A percentile compares a stretch with the other conserved stretches of the same genome.
Evolutionary conservation across 2,797 vertebrate species (phyloP).

Genomic region (Alauda arvensis): DNA sequence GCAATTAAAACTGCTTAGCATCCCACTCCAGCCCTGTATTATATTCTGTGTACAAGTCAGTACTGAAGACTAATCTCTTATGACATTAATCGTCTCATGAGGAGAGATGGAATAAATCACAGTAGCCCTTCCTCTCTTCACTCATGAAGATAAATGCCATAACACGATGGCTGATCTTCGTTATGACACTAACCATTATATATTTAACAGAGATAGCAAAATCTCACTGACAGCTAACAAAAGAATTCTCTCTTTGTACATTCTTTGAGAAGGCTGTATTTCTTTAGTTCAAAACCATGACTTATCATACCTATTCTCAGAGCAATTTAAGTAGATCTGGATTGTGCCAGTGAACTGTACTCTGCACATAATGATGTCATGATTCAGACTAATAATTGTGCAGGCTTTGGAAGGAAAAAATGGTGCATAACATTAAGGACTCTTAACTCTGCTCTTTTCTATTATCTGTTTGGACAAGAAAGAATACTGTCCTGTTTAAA

Average conservation of each 20-base stretch:
- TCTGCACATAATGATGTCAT: constrained; percentile 19
- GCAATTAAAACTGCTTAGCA: constrained; percentile 42
- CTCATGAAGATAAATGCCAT: constrained; percentile 64
- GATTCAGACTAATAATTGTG: constrained; percentile 18
- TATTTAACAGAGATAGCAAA: constrained; percentile 65
- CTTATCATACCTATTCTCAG: constrained; percentile 39
- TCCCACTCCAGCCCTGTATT: constrained; percentile 37
- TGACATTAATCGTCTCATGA: constrained; percentile 62
- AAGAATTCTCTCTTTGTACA: constrained; percentile 50
- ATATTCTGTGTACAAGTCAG: constrained; percentile 36
- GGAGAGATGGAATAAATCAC: constrained; percentile 51
- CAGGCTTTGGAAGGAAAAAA: background rate
- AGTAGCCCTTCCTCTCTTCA: constrained; percentile 63
- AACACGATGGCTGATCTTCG: constrained; percentile 61
- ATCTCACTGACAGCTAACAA: constrained; percentile 64
- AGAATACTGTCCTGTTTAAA: background rate
- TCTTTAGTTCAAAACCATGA: constrained; percentile 38
- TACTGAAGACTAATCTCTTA: constrained; percentile 49
- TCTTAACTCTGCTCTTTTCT: background rate
- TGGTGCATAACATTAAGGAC: background rate
- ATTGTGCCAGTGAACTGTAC: constrained; percentile 24
- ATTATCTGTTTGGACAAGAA: background rate
- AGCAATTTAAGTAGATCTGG: constrained; percentile 38
- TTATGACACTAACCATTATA: constrained; percentile 68
- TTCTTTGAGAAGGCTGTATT: constrained; percentile 32